Conservation (phyloP, 2,888 invertebrate species). For the Penaeus monodon region DNA sequence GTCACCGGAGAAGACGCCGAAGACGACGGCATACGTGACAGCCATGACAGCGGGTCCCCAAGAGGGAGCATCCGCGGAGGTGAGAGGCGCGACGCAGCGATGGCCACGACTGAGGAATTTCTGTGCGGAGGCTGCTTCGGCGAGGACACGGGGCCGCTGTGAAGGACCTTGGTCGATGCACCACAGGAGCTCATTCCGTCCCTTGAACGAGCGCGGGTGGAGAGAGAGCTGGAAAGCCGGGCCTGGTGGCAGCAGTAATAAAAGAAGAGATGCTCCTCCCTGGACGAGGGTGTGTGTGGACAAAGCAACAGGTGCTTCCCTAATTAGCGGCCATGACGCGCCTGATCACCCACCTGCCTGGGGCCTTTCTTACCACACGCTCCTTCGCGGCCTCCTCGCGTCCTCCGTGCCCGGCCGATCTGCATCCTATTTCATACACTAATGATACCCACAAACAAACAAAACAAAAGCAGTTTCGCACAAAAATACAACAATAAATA, state of each 20-base stretch:
- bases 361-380: neutral
- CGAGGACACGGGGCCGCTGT: too few relatives aligned
- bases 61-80: neutral
- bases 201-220: neutral
- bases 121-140: too few relatives aligned
- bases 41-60: neutral
- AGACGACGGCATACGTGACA: neutral
- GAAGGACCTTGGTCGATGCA: too few relatives aligned
- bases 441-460: too few relatives aligned
- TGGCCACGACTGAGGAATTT: neutral
- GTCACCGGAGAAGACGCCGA: neutral
- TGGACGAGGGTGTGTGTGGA: slow-evolving; percentile 21
- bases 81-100: neutral
- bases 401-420: too few relatives aligned
- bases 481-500: too few relatives aligned
- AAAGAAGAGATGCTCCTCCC: neutral
- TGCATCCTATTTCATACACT: too few relatives aligned
- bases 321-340: slow-evolving; percentile 42
- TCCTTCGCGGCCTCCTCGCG: too few relatives aligned
- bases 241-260: neutral
- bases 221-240: slow-evolving; percentile 7
- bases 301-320: slow-evolving; percentile 39
- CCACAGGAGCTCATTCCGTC: neutral
- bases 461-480: too few relatives aligned
- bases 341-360: slow-evolving; percentile 18